Base-by-base conservation (phyloP, 2,797 vertebrate genomes). In the Acridotheres tristis region DNA sequence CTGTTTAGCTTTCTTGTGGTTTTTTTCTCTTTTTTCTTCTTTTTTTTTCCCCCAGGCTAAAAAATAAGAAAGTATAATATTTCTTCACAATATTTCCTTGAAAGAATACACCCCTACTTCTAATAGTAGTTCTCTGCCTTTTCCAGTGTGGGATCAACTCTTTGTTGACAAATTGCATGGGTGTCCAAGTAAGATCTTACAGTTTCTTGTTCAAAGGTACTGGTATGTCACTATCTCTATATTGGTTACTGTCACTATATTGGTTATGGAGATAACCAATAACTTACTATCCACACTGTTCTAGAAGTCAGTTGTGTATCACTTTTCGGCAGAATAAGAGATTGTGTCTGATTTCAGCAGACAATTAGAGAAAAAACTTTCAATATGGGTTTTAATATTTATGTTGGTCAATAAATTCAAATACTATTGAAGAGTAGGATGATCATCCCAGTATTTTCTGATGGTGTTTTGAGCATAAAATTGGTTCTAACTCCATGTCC, bases 41-140 rank as follows among this genome's bases (percentile, higher is more conserved):
- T 11, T 50, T 48, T 16, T 9, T 13, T 1, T 0, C 3, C 0
- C 21, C 11, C 1, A 11, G 12, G 34, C 57, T 62, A 62, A 88
- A 85, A 51, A 67, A n/a, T 54, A 63, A 89, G 22, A 36, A 43
- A 67, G 32, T 40, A 42, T 67, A 7, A 8, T 27, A 27, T 58
- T 73, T 84, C 23, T 69, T 75, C 14, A 34, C 51, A 48, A 6
- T 55, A 26, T 77, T 69, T 32, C 16, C 23, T 62, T 62, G 32
- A 38, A 76, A 80, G 20, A 40, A 55, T 53, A 40, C 8, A 30
- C 32, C 3, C 4, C 8, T 81, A 11, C 32, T 69, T 55, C n/a
- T 47, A 62, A 43, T 20, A n/a, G 34, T 47, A 59, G 29, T 54
- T 73, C 22, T 50, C 51, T 48, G 10, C 36, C 29, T 87, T 89